Conservation (phyloP, 2,113 vertebrate species). For the Smithornis capensis region DNA sequence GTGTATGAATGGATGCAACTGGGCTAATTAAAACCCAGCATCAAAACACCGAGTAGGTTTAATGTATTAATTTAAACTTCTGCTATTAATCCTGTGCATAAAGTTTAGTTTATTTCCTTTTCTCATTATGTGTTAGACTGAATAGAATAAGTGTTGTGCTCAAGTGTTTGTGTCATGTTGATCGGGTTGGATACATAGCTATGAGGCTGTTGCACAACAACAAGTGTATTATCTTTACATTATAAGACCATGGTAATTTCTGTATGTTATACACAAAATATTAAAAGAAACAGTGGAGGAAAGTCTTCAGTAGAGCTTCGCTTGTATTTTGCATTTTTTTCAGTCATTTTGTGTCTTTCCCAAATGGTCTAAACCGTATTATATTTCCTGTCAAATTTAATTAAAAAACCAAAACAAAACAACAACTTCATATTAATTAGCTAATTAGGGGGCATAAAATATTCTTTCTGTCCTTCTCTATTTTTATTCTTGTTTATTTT, state of each 20-base stretch:
- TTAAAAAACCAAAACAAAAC: accelerated
- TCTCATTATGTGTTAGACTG: not conserved
- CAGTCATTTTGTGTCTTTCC: not conserved
- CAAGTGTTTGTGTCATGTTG: not conserved
- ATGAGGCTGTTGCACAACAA: not conserved
- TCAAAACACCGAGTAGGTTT: not conserved
- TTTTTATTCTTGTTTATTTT: conserved; percentile 61
- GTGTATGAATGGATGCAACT: not conserved
- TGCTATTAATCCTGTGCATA: not conserved
- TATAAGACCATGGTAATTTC: not conserved
- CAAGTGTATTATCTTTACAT: not conserved
- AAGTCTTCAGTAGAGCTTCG: not conserved
- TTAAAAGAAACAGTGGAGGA: not conserved
- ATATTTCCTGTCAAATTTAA: not conserved
- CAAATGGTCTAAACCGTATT: not conserved
- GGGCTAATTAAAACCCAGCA: not conserved
- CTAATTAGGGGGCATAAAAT: conserved; percentile 2
- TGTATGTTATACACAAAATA: not conserved
- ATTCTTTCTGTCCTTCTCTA: conserved; percentile 14
- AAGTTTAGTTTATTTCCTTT: not conserved
- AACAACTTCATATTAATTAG: not conserved
- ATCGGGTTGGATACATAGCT: not conserved
- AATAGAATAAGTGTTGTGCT: not conserved
- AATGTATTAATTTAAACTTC: not conserved
- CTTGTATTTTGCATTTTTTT: not conserved